phyloP scores from a whole-genome alignment of 2,113 vertebrate species.

The Porphyrio hochstetteri region DNA sequence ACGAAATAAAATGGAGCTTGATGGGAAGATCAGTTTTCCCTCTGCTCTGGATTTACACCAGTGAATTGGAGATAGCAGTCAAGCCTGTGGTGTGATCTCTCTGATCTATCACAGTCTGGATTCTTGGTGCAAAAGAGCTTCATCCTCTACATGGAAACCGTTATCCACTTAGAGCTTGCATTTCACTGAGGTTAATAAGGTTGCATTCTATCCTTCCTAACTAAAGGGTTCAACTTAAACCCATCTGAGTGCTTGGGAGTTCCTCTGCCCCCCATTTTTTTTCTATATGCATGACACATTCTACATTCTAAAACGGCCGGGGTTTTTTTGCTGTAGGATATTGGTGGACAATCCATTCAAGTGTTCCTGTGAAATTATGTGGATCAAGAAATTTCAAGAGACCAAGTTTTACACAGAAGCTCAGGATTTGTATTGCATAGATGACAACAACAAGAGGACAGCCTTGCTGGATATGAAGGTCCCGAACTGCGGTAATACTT shows the following conservation, averaged over 20 bases:
- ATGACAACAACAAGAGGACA: slow-evolving; percentile 85
- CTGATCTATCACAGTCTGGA: not conserved
- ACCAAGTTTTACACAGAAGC: slow-evolving; percentile 79
- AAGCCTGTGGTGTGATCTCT: not conserved
- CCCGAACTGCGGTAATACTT: slow-evolving; percentile 88
- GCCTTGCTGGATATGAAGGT: slow-evolving; percentile 83
- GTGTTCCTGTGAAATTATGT: slow-evolving; percentile 96
- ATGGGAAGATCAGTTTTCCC: not conserved
- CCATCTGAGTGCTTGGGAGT: not conserved
- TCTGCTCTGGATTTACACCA: not conserved
- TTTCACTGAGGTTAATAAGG: not conserved
- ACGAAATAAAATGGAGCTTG: not conserved
- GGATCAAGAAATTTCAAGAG: slow-evolving; percentile 92
- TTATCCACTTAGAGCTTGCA: not conserved
- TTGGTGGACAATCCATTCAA: slow-evolving; percentile 90
- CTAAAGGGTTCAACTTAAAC: not conserved
- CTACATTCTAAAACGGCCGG: not conserved
- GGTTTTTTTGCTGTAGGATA: slow-evolving; percentile 73
- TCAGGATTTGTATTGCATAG: slow-evolving; percentile 88
- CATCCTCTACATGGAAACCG: not conserved
- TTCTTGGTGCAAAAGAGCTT: not conserved
- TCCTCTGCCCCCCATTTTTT: fast-evolving
- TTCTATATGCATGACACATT: not conserved
- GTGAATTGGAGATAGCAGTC: not conserved
- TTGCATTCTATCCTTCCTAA: not conserved